These are phyloP conservation scores for Phalacrocorax carbo DNA, from an alignment of 2,113 vertebrate species.

Conservation along the genomic window DNA sequence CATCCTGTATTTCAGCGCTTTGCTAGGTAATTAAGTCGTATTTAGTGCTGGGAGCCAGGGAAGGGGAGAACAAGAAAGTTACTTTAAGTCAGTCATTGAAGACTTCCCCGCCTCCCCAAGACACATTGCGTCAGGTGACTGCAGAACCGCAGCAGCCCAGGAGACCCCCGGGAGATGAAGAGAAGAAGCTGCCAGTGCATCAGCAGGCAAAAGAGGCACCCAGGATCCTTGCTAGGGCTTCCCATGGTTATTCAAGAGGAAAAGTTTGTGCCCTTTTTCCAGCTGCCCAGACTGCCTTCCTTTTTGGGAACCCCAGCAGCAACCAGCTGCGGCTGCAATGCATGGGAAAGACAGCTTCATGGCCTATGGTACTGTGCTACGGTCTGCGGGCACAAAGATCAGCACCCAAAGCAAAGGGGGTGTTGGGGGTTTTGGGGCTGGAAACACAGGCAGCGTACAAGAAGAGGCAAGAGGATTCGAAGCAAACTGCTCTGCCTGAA, in stretches of 20 bases:
- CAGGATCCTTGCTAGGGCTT: background rate
- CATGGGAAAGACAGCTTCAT: background rate
- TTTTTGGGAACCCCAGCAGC: background rate
- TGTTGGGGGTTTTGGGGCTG: fast-evolving
- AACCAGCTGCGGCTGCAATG: background rate
- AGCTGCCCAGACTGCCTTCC: background rate
- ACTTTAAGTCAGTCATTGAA: background rate
- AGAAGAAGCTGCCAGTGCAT: background rate
- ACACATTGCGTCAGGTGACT: fast-evolving
- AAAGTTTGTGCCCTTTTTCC: background rate
- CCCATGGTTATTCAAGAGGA: background rate
- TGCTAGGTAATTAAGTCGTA: fast-evolving
- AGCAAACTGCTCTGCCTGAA: background rate
- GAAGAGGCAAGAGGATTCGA: background rate
- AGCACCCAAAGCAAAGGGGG: background rate
- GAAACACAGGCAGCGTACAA: fast-evolving
- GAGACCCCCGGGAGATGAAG: background rate
- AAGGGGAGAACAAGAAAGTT: background rate
- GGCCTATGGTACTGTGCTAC: fast-evolving
- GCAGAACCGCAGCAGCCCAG: background rate
- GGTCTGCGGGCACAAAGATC: background rate
- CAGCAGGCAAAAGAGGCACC: background rate
- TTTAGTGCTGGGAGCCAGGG: background rate
- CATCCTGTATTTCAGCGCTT: fast-evolving
- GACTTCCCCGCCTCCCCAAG: background rate